These are phyloP conservation scores for Pseudorasbora parva DNA, from an alignment of 2,113 vertebrate genomes.

Conservation along the genomic window DNA sequence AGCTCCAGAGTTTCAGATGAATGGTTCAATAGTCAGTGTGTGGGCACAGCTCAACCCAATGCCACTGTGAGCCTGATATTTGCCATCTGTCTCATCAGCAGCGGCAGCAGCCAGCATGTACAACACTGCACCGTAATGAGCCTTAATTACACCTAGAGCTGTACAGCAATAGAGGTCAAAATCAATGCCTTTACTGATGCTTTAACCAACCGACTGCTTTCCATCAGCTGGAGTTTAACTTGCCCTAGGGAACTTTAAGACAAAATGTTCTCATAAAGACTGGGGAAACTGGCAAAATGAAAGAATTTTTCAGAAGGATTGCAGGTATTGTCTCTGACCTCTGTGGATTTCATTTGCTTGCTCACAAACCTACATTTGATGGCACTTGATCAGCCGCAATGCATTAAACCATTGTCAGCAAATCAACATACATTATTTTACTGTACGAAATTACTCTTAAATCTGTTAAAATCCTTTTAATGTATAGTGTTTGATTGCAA, in stretches of 20 bases:
- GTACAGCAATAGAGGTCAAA: background rate
- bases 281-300: background rate
- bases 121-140: slow-evolving; percentile 11
- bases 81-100: slow-evolving; percentile 19
- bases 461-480: background rate
- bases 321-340: background rate
- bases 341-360: background rate
- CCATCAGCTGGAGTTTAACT: background rate
- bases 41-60: background rate
- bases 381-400: background rate
- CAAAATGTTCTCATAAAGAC: slow-evolving; percentile 17
- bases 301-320: slow-evolving; percentile 4
- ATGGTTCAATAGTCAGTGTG: background rate
- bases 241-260: slow-evolving; percentile 9
- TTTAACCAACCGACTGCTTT: background rate
- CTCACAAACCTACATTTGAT: background rate
- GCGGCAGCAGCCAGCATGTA: background rate
- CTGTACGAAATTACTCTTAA: background rate
- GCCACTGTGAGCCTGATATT: background rate
- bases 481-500: background rate
- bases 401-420: background rate
- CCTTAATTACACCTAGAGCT: slow-evolving; percentile 29
- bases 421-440: background rate
- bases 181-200: background rate
- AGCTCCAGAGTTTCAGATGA: slow-evolving; percentile 19